phyloP scores from a whole-genome alignment of 2,888 invertebrate genomes.

The Eurytoma adleriae region DNA sequence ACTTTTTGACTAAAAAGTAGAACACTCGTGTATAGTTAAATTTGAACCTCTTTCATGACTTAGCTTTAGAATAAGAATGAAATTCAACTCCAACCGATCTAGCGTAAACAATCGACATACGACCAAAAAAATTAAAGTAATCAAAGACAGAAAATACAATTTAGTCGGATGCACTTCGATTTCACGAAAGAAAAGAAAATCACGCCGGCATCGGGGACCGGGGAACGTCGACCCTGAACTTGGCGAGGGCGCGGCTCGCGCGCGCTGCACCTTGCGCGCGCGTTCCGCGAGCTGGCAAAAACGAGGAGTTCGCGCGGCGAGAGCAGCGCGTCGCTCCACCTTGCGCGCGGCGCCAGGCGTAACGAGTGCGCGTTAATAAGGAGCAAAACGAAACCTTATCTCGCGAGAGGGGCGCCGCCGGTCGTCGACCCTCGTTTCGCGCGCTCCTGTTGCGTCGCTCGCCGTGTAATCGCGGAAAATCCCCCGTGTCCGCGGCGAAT shows the following conservation, averaged over 20 bases:
- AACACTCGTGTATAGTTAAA: too few relatives aligned
- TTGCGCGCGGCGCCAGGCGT: conserved; percentile 51
- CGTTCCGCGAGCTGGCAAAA: not conserved
- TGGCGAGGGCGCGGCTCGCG: not conserved
- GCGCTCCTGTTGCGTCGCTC: conserved; percentile 14
- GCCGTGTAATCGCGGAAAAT: conserved; percentile 38
- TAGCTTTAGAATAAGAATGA: too few relatives aligned
- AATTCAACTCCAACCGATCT: too few relatives aligned
- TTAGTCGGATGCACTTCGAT: too few relatives aligned
- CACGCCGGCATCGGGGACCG: not conserved
- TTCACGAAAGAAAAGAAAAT: not conserved
- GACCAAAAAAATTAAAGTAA: too few relatives aligned
- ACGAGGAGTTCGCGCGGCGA: not conserved
- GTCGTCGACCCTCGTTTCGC: not conserved
- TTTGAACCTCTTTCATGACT: too few relatives aligned
- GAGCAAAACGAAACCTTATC: conserved; percentile 62
- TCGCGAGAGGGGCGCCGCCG: conserved; percentile 53
- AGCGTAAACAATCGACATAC: too few relatives aligned
- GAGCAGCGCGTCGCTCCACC: not conserved
- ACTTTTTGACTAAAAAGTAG: too few relatives aligned
- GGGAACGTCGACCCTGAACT: conserved; percentile 27
- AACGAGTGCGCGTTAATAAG: conserved; percentile 64
- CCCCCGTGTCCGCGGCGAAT: not conserved
- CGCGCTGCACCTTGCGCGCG: not conserved
- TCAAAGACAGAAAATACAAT: too few relatives aligned